Percentiles rank a stretch among this genome's conserved stretches.
phyloP scores from a whole-genome alignment of 2,888 invertebrate genomes.

The Acholoe squamosa region DNA sequence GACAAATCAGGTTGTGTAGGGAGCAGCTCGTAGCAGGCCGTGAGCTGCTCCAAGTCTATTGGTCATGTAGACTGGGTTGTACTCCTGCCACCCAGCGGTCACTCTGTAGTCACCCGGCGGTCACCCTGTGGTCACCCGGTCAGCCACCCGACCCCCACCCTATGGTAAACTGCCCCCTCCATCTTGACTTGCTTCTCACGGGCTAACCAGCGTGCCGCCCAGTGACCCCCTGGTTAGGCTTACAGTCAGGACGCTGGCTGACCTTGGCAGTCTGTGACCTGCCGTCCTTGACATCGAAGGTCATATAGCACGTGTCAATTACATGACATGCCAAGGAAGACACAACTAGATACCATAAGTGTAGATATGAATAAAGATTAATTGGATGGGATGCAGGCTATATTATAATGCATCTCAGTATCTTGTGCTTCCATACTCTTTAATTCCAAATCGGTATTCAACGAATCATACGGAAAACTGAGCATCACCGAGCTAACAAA shows the following conservation, averaged over 20 bases:
- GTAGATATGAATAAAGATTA: no score
- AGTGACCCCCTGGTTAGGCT: not conserved
- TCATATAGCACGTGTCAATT: no score
- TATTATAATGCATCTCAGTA: no score
- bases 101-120: not conserved
- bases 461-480: no score
- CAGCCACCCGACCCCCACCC: not conserved
- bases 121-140: no score
- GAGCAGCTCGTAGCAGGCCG: not conserved
- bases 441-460: no score
- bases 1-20: constrained; percentile 20
- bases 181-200: not conserved
- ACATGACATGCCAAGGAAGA: no score
- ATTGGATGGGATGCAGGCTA: no score
- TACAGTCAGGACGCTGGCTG: not conserved
- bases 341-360: no score
- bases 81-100: not conserved
- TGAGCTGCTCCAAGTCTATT: not conserved
- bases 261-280: not conserved
- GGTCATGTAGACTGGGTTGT: not conserved
- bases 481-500: no score
- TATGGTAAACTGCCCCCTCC: not conserved
- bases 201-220: not conserved
- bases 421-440: no score
- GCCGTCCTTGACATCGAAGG: not conserved